A percentile compares a stretch with the other conserved stretches of the same genome.
Evolutionary conservation across 2,888 invertebrate species (phyloP).

Genomic region (Psylliodes chrysocephalus): DNA sequence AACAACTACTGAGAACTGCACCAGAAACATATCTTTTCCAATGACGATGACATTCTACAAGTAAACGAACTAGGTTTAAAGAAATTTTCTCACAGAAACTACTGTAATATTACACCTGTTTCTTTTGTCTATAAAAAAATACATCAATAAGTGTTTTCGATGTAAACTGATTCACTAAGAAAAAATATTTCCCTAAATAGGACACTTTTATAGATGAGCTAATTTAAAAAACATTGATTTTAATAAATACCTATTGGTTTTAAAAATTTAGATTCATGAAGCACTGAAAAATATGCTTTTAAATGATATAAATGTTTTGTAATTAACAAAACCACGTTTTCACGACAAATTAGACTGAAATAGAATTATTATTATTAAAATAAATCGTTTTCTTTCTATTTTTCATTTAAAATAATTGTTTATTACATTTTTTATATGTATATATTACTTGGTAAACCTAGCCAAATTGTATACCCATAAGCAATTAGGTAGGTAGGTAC

Average conservation of each 20-base stretch:
- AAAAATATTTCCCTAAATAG: not conserved
- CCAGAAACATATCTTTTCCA: slow-evolving; percentile 19
- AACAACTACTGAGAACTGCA: not conserved
- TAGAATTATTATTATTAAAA: too few species aligned
- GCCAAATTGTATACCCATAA: too few species aligned
- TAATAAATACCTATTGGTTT: not conserved
- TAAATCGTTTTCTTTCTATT: too few species aligned
- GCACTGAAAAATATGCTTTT: too few species aligned
- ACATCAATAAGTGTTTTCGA: not conserved
- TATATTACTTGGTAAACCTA: too few species aligned
- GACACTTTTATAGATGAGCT: not conserved
- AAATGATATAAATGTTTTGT: too few species aligned
- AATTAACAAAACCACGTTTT: too few species aligned
- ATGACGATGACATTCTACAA: slow-evolving; percentile 3
- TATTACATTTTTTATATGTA: too few species aligned
- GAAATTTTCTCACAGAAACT: slow-evolving; percentile 8
- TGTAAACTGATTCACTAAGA: slow-evolving; percentile 11
- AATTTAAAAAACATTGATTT: not conserved
- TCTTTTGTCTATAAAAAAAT: slow-evolving; percentile 7
- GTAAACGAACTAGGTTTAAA: slow-evolving; percentile 18
- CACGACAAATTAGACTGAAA: too few species aligned
- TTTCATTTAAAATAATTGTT: too few species aligned
- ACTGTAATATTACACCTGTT: slow-evolving; percentile 10
- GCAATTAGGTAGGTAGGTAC: too few species aligned
- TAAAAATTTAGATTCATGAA: too few species aligned